Evolutionary conservation across 2,113 vertebrate species (phyloP).

Genomic region (Aplodontia rufa): DNA sequence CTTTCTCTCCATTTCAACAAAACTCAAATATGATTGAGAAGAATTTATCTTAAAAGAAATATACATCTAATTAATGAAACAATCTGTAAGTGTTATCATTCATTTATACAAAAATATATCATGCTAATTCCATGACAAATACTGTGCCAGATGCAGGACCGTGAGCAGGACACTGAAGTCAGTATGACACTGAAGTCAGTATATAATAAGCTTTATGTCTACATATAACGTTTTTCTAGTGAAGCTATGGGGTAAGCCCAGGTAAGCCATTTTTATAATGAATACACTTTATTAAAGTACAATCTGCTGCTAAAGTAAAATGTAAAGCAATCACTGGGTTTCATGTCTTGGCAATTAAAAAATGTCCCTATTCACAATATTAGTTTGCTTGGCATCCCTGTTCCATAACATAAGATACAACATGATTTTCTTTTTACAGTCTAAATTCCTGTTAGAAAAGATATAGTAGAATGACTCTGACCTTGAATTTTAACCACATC

Average conservation of each 20-base stretch:
- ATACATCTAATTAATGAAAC: neutral
- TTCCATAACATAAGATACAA: neutral
- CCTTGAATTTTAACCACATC: neutral
- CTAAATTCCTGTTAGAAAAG: constrained; percentile 18
- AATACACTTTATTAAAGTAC: neutral
- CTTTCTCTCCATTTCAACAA: neutral
- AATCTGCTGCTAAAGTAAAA: neutral
- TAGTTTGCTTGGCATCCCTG: neutral
- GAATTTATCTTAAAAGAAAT: neutral
- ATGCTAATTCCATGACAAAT: neutral
- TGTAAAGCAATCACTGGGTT: neutral
- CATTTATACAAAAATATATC: neutral
- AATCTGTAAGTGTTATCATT: neutral
- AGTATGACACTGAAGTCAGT: neutral
- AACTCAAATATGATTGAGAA: neutral
- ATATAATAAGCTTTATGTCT: neutral
- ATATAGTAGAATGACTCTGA: neutral
- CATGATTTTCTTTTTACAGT: neutral
- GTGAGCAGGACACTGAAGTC: neutral
- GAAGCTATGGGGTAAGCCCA: neutral
- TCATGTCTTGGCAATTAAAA: neutral
- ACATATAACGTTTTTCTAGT: neutral
- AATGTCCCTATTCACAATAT: neutral
- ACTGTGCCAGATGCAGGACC: neutral
- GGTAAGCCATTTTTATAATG: neutral